Base-by-base conservation (phyloP, 2,888 invertebrate species). In the Allygus modestus region DNA sequence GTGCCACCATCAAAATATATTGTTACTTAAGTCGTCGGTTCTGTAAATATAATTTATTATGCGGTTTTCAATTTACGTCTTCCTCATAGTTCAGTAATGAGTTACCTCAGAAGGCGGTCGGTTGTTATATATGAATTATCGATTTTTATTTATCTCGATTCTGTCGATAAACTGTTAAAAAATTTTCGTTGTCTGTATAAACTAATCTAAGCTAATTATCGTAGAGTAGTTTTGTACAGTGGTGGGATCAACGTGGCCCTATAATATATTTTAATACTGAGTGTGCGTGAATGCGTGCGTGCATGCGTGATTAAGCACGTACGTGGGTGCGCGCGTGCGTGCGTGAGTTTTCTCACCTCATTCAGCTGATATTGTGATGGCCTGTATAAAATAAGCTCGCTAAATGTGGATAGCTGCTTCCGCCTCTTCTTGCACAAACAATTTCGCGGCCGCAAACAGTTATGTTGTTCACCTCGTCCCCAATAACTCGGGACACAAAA, bases 301-400 rank as follows among this genome's bases (percentile, higher is more conserved):
- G 73, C 28, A 69, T 84, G 69, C 69, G 58, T 11, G 79, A n/a
- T 77, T 65, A 51, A 28, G 79, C 65, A 65, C 28, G 81, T 84
- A 71, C 54, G 84, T 51, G n/a, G n/a, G n/a, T n/a, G 69, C 69
- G 58, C 17, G 79, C 28, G 84, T 65, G 69, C 46, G 79, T 79
- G 77, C 28, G 81, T 84, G 81, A 71, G 84, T 51, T n/a, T 26
- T 37, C 81, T 84, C 84, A 81, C 84, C 84, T 84, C 84, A 84
- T 81, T 54, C 84, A 84, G 84, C 84, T 84, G 81, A 84, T 81
- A 84, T 84, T 84, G 84, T 84, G 84, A 84, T 84, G 84, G 71
- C 54, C 69, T 84, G 84, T 84, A 84, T 84, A 84, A 84, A 84
- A 73, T 79, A 83, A 83, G 75, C 83, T 75, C 75, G 43, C 61